Conservation (phyloP, 2,113 vertebrate genomes). For the Formicarius rufipectus region DNA sequence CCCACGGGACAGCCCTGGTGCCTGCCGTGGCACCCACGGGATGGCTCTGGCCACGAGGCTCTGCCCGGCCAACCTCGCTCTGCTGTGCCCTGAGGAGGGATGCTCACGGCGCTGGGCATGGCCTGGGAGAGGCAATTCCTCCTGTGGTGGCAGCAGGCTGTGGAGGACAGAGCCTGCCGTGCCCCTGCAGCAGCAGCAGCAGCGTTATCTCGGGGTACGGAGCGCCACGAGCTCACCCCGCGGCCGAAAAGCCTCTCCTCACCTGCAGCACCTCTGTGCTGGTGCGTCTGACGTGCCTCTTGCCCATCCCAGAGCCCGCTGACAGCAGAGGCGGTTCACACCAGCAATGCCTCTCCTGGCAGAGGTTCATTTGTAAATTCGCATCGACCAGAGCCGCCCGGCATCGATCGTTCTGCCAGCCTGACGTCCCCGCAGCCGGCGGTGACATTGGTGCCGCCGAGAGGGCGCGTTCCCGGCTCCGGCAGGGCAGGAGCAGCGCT, state of each 20-base stretch:
- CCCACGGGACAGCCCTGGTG: not conserved
- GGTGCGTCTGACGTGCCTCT: not conserved
- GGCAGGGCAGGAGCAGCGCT: rapidly evolving
- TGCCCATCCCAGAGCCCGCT: not conserved
- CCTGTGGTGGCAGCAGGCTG: not conserved
- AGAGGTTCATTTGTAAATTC: not conserved
- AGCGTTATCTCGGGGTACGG: not conserved
- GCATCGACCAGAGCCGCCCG: not conserved
- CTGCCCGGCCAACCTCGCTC: rapidly evolving
- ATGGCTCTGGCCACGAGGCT: not conserved
- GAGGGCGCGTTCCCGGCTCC: rapidly evolving
- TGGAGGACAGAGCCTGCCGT: not conserved
- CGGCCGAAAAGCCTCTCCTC: not conserved
- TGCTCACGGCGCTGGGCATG: rapidly evolving
- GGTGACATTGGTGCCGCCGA: not conserved
- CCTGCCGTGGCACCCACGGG: not conserved
- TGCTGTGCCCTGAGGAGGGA: rapidly evolving
- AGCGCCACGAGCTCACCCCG: not conserved
- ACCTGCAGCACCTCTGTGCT: not conserved
- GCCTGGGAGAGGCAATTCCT: not conserved
- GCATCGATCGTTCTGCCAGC: not conserved
- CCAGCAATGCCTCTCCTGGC: not conserved
- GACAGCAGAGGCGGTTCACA: not conserved
- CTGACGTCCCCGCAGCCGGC: not conserved
- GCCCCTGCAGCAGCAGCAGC: not conserved